Percentiles rank a stretch among this genome's conserved stretches.
These are phyloP conservation scores for Corapipo altera DNA, from an alignment of 2,113 vertebrate species.

Conservation along the genomic window DNA sequence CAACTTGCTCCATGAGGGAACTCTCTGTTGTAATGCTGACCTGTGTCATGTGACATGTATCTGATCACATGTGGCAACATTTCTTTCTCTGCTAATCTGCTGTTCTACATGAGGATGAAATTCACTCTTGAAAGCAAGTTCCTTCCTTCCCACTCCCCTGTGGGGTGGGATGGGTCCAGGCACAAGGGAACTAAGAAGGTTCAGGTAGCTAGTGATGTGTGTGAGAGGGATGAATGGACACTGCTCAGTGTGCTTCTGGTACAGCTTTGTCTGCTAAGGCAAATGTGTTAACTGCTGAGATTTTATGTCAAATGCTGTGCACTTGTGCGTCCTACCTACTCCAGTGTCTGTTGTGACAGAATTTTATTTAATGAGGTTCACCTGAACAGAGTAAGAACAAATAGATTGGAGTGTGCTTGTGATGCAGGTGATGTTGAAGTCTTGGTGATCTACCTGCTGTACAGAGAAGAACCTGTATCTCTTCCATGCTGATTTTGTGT, in stretches of 20 bases:
- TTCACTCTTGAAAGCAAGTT: neutral
- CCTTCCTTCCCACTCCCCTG: neutral
- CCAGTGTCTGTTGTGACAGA: constrained; percentile 40
- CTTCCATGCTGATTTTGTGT: neutral
- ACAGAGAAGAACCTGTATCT: neutral
- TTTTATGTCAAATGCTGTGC: neutral
- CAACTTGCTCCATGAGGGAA: neutral
- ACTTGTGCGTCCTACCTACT: constrained; percentile 64
- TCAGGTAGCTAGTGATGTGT: neutral
- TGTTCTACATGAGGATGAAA: neutral
- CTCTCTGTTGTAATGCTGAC: neutral
- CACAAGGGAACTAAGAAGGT: neutral
- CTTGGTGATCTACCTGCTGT: neutral
- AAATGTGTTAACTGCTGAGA: neutral
- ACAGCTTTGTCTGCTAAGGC: neutral
- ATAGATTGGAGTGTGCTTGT: neutral
- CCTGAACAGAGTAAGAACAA: constrained; percentile 46
- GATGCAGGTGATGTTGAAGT: neutral
- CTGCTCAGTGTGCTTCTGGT: neutral
- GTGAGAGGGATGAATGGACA: accelerated
- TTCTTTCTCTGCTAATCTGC: neutral
- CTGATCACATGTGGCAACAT: neutral
- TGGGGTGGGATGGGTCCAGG: neutral
- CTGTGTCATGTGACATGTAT: neutral
- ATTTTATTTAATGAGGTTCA: constrained; percentile 77